A percentile compares a stretch with the other conserved stretches of the same genome.
phyloP scores from a whole-genome alignment of 2,888 invertebrate species.

The Clitarchus hookeri region DNA sequence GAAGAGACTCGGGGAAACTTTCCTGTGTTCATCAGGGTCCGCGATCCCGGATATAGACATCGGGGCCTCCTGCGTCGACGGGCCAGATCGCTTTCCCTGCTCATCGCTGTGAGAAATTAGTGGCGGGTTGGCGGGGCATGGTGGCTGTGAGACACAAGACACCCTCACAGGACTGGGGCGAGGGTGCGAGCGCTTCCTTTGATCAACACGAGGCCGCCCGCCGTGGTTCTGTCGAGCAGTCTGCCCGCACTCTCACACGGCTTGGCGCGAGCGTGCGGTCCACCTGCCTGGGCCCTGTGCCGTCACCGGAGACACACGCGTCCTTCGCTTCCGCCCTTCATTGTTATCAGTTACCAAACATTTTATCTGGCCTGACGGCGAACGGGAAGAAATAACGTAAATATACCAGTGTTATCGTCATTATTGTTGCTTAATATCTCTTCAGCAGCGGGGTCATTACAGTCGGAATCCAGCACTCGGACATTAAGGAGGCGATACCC shows the following conservation, averaged over 20 bases:
- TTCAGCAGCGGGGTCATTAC: no score
- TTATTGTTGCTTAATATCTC: no score
- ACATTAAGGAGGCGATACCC: no score
- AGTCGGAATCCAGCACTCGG: no score
- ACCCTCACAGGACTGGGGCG: not conserved
- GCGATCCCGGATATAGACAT: slow-evolving; percentile 8
- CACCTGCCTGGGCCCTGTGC: not conserved
- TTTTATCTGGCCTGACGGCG: no score
- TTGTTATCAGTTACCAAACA: no score
- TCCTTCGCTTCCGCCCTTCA: no score
- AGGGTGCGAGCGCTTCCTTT: not conserved
- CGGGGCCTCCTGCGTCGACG: not conserved
- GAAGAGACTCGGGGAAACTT: not conserved
- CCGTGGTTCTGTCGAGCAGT: no score
- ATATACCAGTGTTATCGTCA: no score
- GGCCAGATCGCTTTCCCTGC: slow-evolving; percentile 7
- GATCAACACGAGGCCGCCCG: not conserved
- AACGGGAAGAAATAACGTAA: no score
- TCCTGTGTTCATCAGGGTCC: not conserved
- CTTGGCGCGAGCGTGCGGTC: not conserved
- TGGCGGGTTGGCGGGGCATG: not conserved
- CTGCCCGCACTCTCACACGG: not conserved
- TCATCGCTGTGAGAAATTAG: not conserved
- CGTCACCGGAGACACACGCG: not conserved
- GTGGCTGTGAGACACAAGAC: not conserved